A percentile compares a stretch with the other conserved stretches of the same genome.
Evolutionary conservation across 2,888 invertebrate species (phyloP).

Genomic region (Stenodera caucasica): DNA sequence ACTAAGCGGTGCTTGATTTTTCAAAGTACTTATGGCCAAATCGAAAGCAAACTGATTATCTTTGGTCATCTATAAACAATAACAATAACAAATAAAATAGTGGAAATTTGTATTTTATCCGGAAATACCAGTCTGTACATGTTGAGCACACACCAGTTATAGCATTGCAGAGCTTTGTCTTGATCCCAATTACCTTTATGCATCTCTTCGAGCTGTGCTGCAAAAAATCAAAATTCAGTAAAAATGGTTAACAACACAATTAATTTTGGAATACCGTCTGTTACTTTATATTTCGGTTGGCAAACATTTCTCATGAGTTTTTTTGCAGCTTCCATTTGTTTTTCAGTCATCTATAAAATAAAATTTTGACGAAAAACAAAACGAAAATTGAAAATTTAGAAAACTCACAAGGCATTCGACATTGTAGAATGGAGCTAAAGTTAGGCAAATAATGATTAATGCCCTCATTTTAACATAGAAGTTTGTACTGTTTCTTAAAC

Average conservation of each 20-base stretch:
- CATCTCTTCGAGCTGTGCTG: slow-evolving; percentile 48
- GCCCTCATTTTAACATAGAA: slow-evolving; percentile 11
- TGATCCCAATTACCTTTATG: slow-evolving; percentile 44
- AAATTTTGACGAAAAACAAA: not conserved
- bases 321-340: slow-evolving; percentile 65
- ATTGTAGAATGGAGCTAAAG: slow-evolving; percentile 8
- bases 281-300: slow-evolving; percentile 63
- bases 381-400: not conserved
- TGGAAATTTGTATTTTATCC: not conserved
- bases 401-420: slow-evolving; percentile 19
- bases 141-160: slow-evolving; percentile 58
- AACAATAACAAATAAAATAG: slow-evolving; percentile 13
- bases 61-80: slow-evolving; percentile 35
- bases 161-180: slow-evolving; percentile 55
- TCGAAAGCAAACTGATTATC: slow-evolving; percentile 55
- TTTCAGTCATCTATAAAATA: slow-evolving; percentile 48
- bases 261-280: slow-evolving; percentile 55
- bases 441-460: not conserved
- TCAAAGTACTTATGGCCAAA: slow-evolving; percentile 57
- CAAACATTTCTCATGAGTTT: slow-evolving; percentile 68
- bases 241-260: slow-evolving; percentile 13
- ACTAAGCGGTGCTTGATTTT: slow-evolving; percentile 55
- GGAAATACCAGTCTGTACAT: slow-evolving; percentile 59
- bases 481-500: not conserved
- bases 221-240: not conserved